phyloP scores from a whole-genome alignment of 2,797 vertebrate species.

The Pogonophryne albipinna region DNA sequence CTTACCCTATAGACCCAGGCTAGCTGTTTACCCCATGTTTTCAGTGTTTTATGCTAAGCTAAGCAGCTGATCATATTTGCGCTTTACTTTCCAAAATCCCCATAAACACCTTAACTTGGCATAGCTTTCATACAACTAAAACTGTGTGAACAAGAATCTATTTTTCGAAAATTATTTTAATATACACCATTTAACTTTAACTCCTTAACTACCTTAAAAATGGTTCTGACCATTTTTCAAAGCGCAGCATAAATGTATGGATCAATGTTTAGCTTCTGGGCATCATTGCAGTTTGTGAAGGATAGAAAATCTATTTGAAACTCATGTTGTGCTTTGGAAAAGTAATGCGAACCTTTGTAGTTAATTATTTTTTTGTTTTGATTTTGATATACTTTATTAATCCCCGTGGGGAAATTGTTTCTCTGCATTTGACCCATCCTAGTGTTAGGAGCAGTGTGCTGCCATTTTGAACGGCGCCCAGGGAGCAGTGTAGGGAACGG shows the following conservation, averaged over 20 bases:
- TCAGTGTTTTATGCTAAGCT: not conserved
- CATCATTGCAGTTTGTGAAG: not conserved
- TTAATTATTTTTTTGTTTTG: no score
- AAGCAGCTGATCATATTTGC: not conserved
- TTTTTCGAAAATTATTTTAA: not conserved
- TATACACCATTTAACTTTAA: not conserved
- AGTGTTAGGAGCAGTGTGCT: no score
- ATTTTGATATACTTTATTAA: no score
- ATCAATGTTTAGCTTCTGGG: slow-evolving; percentile 8
- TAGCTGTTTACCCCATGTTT: not conserved
- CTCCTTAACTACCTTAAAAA: not conserved
- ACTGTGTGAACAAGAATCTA: not conserved
- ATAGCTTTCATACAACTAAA: not conserved
- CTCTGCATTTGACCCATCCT: no score
- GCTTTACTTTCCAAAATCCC: not conserved
- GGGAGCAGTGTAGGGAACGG: no score
- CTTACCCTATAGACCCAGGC: no score
- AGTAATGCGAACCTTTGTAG: not conserved
- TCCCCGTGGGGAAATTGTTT: no score
- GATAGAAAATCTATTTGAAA: slow-evolving; percentile 24
- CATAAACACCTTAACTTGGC: not conserved
- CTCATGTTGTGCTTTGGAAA: not conserved
- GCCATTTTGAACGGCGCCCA: no score
- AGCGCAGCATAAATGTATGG: not conserved
- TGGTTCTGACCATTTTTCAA: not conserved